Base-by-base conservation (phyloP, 2,888 invertebrate species). In the Bibio marci region DNA sequence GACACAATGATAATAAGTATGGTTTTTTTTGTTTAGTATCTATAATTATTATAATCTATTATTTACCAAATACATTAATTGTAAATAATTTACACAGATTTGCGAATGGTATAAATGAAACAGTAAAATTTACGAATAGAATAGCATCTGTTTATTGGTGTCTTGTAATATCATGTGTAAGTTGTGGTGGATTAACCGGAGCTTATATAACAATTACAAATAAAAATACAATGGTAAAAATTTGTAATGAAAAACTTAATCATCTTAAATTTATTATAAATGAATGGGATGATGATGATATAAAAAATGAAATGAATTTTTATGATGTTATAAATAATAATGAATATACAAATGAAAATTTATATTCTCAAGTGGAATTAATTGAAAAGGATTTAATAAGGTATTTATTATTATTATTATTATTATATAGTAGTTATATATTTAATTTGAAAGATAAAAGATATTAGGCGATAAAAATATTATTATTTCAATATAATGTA, bases 131-230 rank as follows among this genome's bases (percentile, higher is more conserved):
- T 7, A 37, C 28, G 7, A 28, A 37, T 22, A 37, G 18, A 37
- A 18, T 37, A 10, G 30, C 28, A 14, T 37, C 10, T 10, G 18
- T 37, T 18, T 37, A 37, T 30, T 37, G 37, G 37, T 37, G 27
- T 37, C 12, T 30, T n/a, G 37, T 37, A 4, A 28, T 37, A n/a
- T 11, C 22, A 10, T 28, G 28, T 17, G 28, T 22, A 5, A 30
- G 30, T 10, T 37, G 18, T 30, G 37, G 19, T 8, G 17, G 12
- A 13, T 15, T 19, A 18, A 37, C 37, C 8, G 37, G 37, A 4
- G n/a, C 28, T 30, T 37, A 37, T 30, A 28, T 30, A 13, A 37
- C 37, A 15, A 5, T 30, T 8, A 18, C n/a, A 3, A 37, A 30
- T 11, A 30, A 27, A 19, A 12, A 13, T n/a, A 28, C 3, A 3